Base-by-base conservation (phyloP, 1,140 invertebrate species). In the Bombus waltoni region DNA sequence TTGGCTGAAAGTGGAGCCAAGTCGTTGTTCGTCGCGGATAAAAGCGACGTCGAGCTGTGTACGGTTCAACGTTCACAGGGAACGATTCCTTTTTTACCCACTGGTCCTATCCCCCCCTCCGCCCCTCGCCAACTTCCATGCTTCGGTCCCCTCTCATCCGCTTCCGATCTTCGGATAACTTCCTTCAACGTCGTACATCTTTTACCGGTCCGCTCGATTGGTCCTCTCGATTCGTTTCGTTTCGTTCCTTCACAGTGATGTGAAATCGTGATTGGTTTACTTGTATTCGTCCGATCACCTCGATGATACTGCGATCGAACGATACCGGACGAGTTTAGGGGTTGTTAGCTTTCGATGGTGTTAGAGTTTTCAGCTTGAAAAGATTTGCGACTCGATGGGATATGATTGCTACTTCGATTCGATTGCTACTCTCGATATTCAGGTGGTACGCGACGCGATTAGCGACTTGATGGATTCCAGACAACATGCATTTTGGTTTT, bases 1-100 rank as follows among this genome's bases (percentile, higher is more conserved):
- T 40, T 32, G 71, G 59, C 35, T 74, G 59, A 57, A 80, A 74
- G 78, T 62, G 71, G 78, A 72, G 83, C 53, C 57, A 66, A 85
- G 78, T 81, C 84, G 84, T 85, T 85, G 84, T 85, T 81, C 84
- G 71, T 22, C 59, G 79, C 35, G 84, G 84, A 85, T 85, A 85
- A 85, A 85, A 74, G 79, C 78, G 71, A 81, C 44, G 77, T 80
- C 83, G 35, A 72, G 32, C 71, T 35, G 44, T 68, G n/a, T 73
- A 73, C 79, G 59, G 79, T 74, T 83, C 81, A 70, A 42, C 65
- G 75, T 71, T 84, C 71, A 72, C 32, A 38, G 59, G 22, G 40
- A 84, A 47, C 47, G 76, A 38, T 32, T 57, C 40, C 18, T 62
- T 73, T 85, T 15, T 57, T 40, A 8, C 4, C 28, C 42, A 28